Conservation (phyloP, 2,113 vertebrate species). For the Malurus elegans region DNA sequence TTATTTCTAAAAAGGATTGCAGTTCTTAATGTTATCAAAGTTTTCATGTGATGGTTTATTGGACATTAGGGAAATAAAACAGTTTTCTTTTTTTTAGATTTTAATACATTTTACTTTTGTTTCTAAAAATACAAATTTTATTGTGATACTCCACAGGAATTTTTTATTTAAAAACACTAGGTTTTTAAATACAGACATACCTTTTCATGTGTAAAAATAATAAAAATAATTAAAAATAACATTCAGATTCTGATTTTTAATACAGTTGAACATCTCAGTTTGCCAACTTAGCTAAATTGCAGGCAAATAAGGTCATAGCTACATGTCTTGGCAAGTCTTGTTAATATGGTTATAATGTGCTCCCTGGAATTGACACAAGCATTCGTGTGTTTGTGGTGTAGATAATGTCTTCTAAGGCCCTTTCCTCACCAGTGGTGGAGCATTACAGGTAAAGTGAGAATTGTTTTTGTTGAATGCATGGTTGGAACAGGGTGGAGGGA, state of each 20-base stretch:
- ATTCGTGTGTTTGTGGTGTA: slow-evolving; percentile 90
- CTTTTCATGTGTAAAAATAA: background rate
- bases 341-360: slow-evolving; percentile 41
- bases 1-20: background rate
- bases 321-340: slow-evolving; percentile 19
- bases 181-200: background rate
- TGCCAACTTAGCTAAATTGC: background rate
- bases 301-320: background rate
- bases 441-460: slow-evolving; percentile 82
- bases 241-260: background rate
- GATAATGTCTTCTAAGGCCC: slow-evolving; percentile 87
- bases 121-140: background rate
- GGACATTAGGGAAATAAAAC: background rate
- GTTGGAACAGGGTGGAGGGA: slow-evolving; percentile 67
- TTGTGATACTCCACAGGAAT: background rate
- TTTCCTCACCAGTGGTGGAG: slow-evolving; percentile 82
- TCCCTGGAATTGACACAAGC: slow-evolving; percentile 75
- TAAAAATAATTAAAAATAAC: background rate
- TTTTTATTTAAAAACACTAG: background rate
- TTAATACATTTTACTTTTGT: background rate
- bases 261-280: background rate
- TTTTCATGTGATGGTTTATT: background rate
- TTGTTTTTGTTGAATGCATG: slow-evolving; percentile 75
- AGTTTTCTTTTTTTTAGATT: background rate
- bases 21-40: background rate